phyloP scores from a whole-genome alignment of 2,113 vertebrate species.

The Romanogobio albipinnatus region DNA sequence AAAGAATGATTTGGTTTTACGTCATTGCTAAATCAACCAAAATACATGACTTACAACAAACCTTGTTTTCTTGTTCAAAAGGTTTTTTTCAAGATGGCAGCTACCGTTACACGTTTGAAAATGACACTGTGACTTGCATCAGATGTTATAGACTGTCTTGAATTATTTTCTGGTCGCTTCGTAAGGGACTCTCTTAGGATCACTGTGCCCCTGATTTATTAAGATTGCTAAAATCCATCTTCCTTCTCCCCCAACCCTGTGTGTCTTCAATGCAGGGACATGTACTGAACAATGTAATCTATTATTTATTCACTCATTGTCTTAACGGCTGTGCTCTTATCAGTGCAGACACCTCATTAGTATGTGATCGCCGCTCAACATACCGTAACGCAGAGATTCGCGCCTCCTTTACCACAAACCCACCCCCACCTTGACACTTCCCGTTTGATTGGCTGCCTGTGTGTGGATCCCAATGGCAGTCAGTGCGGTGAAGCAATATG shows the following conservation, averaged over 20 bases:
- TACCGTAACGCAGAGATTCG: constrained; percentile 52
- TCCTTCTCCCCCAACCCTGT: constrained; percentile 63
- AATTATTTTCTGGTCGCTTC: constrained; percentile 62
- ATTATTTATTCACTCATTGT: constrained; percentile 78
- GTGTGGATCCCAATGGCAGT: constrained; percentile 89
- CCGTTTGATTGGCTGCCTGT: constrained; percentile 75
- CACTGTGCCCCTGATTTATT: constrained; percentile 76
- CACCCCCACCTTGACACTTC: constrained; percentile 62
- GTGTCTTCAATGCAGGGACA: constrained; percentile 72
- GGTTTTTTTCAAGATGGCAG: background rate
- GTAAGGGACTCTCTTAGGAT: constrained; percentile 69
- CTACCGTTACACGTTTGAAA: background rate
- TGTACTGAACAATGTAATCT: constrained; percentile 67
- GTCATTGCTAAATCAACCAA: background rate
- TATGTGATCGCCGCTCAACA: background rate
- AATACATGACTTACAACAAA: background rate
- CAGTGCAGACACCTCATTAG: constrained; percentile 66
- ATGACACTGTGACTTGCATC: background rate
- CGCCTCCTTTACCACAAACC: constrained; percentile 48
- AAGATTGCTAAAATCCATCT: constrained; percentile 73
- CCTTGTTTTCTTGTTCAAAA: background rate
- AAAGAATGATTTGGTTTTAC: background rate
- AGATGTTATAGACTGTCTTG: constrained; percentile 51
- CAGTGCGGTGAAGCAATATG: constrained; percentile 92
- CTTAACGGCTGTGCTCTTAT: constrained; percentile 69